Evolutionary conservation across 2,888 invertebrate genomes (phyloP).

Genomic region (Dermolepida albohirtum): DNA sequence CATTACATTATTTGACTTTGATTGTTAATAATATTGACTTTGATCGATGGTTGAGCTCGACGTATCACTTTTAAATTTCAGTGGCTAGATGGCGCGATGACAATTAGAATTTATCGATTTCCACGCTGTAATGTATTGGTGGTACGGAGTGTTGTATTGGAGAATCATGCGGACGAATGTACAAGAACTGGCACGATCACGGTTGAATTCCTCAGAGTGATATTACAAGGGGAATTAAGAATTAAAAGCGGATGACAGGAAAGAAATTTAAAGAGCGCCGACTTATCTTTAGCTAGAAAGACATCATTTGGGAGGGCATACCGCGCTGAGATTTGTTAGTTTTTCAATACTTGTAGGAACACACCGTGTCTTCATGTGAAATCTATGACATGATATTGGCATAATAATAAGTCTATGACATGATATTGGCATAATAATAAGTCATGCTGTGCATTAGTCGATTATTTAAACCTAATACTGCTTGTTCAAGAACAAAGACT

Average conservation of each 20-base stretch:
- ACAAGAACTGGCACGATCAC: conserved; percentile 34
- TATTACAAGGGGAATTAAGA: conserved; percentile 41
- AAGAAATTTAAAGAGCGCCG: too few species aligned
- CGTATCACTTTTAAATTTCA: conserved; percentile 58
- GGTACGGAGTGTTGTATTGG: conserved; percentile 21
- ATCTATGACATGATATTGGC: too few species aligned
- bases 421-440: too few species aligned
- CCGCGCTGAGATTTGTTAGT: conserved; percentile 4
- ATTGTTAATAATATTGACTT: conserved; percentile 65
- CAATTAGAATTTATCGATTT: conserved; percentile 24
- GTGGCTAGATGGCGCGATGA: conserved; percentile 45
- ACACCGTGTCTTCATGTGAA: too few species aligned
- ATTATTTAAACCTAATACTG: too few species aligned
- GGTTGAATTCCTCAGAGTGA: conserved; percentile 40
- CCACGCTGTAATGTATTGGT: conserved; percentile 37
- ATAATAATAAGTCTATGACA: too few species aligned
- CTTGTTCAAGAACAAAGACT: too few species aligned
- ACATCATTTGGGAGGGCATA: conserved; percentile 25
- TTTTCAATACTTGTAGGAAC: background rate
- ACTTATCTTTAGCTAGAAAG: conserved; percentile 8
- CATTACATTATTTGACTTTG: conserved; percentile 60
- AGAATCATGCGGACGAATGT: background rate
- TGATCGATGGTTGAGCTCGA: conserved; percentile 61
- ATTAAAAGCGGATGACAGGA: conserved; percentile 25
- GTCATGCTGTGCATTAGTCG: too few species aligned